Evolutionary conservation across 2,888 invertebrate species (phyloP).

Genomic region (Pterostichus niger): DNA sequence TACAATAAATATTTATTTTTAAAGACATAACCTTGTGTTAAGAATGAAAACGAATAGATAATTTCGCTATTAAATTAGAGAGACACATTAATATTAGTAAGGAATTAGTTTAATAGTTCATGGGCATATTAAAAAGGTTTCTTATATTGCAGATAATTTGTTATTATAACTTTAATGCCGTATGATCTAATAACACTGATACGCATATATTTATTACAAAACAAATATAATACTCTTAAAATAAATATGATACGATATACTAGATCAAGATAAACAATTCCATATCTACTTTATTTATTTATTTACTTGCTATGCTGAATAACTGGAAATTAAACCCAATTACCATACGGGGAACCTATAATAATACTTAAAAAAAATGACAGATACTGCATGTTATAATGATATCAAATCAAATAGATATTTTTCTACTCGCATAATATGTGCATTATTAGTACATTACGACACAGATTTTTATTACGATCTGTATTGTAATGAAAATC

Average conservation of each 20-base stretch:
- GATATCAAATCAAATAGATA: too few relatives aligned
- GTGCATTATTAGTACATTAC: too few relatives aligned
- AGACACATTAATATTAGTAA: background rate
- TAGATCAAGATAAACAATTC: background rate
- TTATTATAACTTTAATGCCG: background rate
- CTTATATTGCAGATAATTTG: background rate
- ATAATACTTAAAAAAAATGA: too few relatives aligned
- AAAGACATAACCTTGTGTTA: slow-evolving; percentile 2
- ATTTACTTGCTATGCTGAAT: too few relatives aligned
- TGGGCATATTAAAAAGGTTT: background rate
- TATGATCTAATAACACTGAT: slow-evolving; percentile 4
- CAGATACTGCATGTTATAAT: too few relatives aligned
- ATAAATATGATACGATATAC: background rate
- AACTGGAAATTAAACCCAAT: too few relatives aligned
- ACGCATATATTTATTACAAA: background rate
- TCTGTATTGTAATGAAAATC: too few relatives aligned
- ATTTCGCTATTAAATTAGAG: background rate
- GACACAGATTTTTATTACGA: too few relatives aligned
- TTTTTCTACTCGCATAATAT: too few relatives aligned
- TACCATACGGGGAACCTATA: too few relatives aligned
- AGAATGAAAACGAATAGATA: background rate
- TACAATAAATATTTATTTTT: slow-evolving; percentile 15
- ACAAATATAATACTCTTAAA: background rate
- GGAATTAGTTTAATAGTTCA: slow-evolving; percentile 17
- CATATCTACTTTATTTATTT: background rate